Base-by-base conservation (phyloP, 1,140 invertebrate genomes). In the Drosophila persimilis region DNA sequence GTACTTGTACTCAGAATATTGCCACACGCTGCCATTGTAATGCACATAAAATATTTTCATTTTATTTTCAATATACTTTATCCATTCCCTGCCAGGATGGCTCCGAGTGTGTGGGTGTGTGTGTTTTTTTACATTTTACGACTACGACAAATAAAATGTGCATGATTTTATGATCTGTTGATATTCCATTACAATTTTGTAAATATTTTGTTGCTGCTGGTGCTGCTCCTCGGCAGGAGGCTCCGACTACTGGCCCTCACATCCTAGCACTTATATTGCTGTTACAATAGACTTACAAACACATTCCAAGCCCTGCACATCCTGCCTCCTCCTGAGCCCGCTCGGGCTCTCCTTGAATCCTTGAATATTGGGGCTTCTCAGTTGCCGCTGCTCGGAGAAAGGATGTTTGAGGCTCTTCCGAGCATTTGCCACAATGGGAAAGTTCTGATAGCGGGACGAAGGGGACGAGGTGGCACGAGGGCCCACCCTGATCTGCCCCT, bases 171-270 rank as follows among this genome's bases (percentile, higher is more conserved):
- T 88, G 83, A 88, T 88, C 83, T 88, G 83, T 88, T 88, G 83
- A 88, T 88, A 88, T 88, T 88, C 83, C 83, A 88, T 88, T 88
- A 88, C 78, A 88, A 88, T 88, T 88, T 88, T 88, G 83, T 88
- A 88, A 88, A 88, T 88, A 88, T 88, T 88, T 88, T 88, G 83
- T 81, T 86, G 81, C 77, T 80, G 80, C 75, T 72, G 73, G 56
- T 71, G 73, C 60, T 41, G 43, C 59, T 57, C 31, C 44, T 73
- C 56, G 46, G 50, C 55, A 17, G 47, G 13, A 44, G 59, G 47
- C 57, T 39, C 9, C 4, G 11, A 4, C 11, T 39, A 67, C 57
- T 80, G 60, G 59, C 50, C 61, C 61, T 47, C 47, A 69, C 65
- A 65, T 69, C 63, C 73, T 77, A 50, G 69, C 76, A 84, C 63